Conservation (phyloP, 2,888 invertebrate species). For the Cephus sareptanus region DNA sequence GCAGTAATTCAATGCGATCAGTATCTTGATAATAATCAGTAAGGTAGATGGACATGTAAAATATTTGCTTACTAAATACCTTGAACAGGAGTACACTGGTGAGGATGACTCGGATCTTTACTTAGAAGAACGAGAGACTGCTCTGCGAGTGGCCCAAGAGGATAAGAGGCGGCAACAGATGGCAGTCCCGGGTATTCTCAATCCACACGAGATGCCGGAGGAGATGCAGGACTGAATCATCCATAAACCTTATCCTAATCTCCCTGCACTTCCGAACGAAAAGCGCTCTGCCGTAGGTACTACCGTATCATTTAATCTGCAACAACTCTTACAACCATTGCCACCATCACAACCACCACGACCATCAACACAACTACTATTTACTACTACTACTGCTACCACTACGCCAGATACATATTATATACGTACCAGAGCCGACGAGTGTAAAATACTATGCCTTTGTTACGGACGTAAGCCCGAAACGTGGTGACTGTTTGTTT, state of each 20-base stretch:
- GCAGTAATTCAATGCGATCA: conserved; percentile 53
- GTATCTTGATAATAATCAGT: background rate
- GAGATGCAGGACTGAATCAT: conserved; percentile 88
- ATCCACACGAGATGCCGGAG: conserved; percentile 95
- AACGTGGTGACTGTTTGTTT: conserved; percentile 59
- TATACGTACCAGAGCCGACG: conserved; percentile 36
- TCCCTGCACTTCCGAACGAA: conserved; percentile 52
- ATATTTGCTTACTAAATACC: conserved; percentile 1
- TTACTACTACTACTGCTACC: conserved; percentile 22
- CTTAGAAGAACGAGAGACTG: conserved; percentile 94
- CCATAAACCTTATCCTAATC: conserved; percentile 40
- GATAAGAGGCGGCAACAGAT: conserved; percentile 94
- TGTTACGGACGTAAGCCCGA: conserved; percentile 61
- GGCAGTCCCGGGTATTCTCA: conserved; percentile 95
- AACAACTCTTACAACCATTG: conserved; percentile 39
- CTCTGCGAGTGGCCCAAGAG: conserved; percentile 89
- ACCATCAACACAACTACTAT: conserved; percentile 30
- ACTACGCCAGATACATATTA: conserved; percentile 26
- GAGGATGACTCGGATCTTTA: conserved; percentile 98
- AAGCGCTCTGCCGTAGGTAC: conserved; percentile 56
- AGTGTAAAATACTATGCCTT: conserved; percentile 60
- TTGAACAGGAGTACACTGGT: conserved; percentile 92
- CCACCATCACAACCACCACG: conserved; percentile 23
- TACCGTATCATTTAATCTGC: conserved; percentile 57
- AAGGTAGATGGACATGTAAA: background rate